phyloP scores from a whole-genome alignment of 2,113 vertebrate species.

The Limanda limanda region DNA sequence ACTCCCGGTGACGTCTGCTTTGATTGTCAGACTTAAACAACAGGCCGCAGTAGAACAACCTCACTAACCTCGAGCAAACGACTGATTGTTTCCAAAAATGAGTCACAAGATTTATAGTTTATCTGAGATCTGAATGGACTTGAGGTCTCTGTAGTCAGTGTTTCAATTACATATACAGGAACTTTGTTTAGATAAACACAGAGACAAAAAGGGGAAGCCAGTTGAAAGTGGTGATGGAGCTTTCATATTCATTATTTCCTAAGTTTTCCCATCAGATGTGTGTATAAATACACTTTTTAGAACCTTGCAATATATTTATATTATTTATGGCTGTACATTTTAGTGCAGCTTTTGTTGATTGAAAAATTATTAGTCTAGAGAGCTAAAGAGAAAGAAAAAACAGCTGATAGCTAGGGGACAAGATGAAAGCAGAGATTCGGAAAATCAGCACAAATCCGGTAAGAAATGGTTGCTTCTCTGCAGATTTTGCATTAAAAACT shows the following conservation, averaged over 20 bases:
- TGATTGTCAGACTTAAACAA: constrained; percentile 3
- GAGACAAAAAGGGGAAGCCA: neutral
- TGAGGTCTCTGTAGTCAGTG: neutral
- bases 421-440: too few species aligned
- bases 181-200: neutral
- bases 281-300: neutral
- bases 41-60: too few species aligned
- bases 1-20: constrained; percentile 22
- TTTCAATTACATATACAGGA: neutral
- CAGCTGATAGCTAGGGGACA: too few species aligned
- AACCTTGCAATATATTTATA: neutral
- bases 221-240: neutral
- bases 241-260: neutral
- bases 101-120: neutral
- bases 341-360: too few species aligned
- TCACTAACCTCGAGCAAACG: neutral
- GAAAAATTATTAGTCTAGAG: too few species aligned
- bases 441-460: too few species aligned
- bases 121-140: neutral
- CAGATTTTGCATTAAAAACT: too few species aligned
- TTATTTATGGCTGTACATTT: neutral
- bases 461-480: too few species aligned
- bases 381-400: too few species aligned
- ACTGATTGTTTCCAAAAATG: neutral
- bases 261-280: too few species aligned